Base-by-base conservation (phyloP, 2,113 vertebrate species). In the Centropus unirufus region DNA sequence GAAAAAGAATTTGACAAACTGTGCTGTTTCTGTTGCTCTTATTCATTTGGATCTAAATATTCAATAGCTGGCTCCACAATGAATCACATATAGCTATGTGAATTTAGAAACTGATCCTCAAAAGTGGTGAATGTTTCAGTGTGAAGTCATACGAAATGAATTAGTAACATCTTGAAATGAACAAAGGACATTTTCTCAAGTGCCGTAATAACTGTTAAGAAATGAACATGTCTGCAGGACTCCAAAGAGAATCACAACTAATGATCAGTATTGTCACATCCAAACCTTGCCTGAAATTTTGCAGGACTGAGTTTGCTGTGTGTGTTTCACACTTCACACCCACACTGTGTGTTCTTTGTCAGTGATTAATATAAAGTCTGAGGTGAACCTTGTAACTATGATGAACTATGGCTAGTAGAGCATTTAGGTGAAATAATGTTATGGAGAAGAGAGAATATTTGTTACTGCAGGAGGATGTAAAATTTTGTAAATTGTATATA, bases 11-110 rank as follows among this genome's bases (percentile, higher is more conserved):
- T 6, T 39, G 58, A 69, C 27, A 92, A 76, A 81, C 61, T 42
- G 49, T 39, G 11, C 3, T 73, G 2, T 12, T 91, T 68, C 9
- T 63, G 22, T 29, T 70, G 4, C 36, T 73, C 14, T 63, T 34
- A 5, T 59, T 87, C 14, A 64, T 85, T 82, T 77, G 63, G 14
- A 66, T 32, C 46, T 86, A 74, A 88, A 89, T 91, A 80, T 83
- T 95, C 87, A 80, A 27, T 30, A 87, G 20, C 11, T 89, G 13
- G 5, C 26, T 92, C 20, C 20, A 42, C 23, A 57, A 36, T 39
- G 27, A 61, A 73, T 11, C 18, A 12, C 0, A 0, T 44, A 47
- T 30, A 58, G 14, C 34, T 55, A 8, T 23, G 6, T 0, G 5
- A 87, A 30, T 57, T 40, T 1, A 73, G 69, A 92, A 95, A 54